Percentiles rank a stretch among this genome's conserved stretches.
These are phyloP conservation scores for Sebastes flavidus DNA, from an alignment of 2,797 vertebrate species.

Conservation along the genomic window DNA sequence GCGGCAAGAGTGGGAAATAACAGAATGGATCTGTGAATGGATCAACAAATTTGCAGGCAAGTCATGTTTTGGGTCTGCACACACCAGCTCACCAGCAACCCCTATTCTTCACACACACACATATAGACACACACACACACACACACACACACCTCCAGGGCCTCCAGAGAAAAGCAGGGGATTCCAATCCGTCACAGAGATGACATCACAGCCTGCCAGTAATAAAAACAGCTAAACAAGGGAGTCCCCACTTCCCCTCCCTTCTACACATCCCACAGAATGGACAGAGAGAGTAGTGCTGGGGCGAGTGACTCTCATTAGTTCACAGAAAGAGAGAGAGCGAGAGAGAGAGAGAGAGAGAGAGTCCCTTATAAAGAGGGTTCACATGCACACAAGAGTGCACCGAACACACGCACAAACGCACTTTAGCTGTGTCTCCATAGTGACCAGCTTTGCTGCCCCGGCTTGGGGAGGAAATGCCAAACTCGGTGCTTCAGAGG, in stretches of 20 bases:
- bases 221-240: slow-evolving; percentile 63
- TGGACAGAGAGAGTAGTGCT: slow-evolving; percentile 2
- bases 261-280: slow-evolving; percentile 35
- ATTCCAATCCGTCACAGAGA: slow-evolving; percentile 76
- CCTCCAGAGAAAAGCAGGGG: slow-evolving; percentile 54
- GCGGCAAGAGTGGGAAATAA: neutral
- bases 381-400: slow-evolving; percentile 35
- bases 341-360: slow-evolving; percentile 10
- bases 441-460: slow-evolving; percentile 58
- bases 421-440: slow-evolving; percentile 66
- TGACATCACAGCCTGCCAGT: slow-evolving; percentile 74
- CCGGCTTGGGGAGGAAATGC: slow-evolving; percentile 70
- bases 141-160: neutral
- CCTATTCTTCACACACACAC: slow-evolving; percentile 11
- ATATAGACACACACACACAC: neutral
- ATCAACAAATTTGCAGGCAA: slow-evolving; percentile 57
- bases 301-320: slow-evolving; percentile 35
- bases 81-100: neutral
- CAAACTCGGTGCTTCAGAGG: slow-evolving; percentile 48
- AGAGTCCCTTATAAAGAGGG: slow-evolving; percentile 47
- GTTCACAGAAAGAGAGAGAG: slow-evolving; percentile 20
- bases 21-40: slow-evolving; percentile 26
- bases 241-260: slow-evolving; percentile 72
- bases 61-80: slow-evolving; percentile 45
- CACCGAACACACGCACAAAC: slow-evolving; percentile 42